Conservation (phyloP, 2,888 invertebrate species). For the Chymomyza caudatula region DNA sequence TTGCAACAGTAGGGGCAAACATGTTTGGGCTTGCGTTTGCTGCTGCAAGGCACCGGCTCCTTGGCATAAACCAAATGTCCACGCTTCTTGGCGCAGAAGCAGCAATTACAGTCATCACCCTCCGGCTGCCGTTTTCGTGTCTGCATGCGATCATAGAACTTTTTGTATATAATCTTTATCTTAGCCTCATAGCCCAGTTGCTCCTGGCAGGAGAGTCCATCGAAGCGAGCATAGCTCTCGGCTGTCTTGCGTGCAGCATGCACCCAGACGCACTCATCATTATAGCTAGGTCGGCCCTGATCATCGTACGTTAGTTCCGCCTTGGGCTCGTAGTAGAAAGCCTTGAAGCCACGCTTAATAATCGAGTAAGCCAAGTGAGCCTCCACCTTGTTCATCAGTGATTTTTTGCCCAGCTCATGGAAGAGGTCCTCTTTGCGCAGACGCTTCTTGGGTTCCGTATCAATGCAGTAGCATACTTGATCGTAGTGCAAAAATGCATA, state of each 20-base stretch:
- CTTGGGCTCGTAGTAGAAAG: constrained; percentile 71
- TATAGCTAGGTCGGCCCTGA: constrained; percentile 51
- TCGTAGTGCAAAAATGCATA: constrained; percentile 75
- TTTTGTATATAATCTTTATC: constrained; percentile 71
- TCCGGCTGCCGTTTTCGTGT: constrained; percentile 63
- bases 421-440: constrained; percentile 72
- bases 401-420: constrained; percentile 74
- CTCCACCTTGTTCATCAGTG: constrained; percentile 76
- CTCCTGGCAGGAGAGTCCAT: constrained; percentile 70
- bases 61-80: constrained; percentile 67
- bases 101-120: constrained; percentile 72
- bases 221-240: constrained; percentile 68
- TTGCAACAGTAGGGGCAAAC: constrained; percentile 66
- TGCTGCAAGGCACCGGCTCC: constrained; percentile 53
- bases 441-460: constrained; percentile 69
- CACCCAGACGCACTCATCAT: constrained; percentile 74
- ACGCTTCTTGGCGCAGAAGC: constrained; percentile 73
- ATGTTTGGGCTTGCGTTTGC: constrained; percentile 59
- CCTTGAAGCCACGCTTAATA: constrained; percentile 75
- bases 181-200: constrained; percentile 69
- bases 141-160: constrained; percentile 73
- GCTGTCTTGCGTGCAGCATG: constrained; percentile 74
- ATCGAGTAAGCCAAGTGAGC: constrained; percentile 75
- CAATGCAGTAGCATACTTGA: constrained; percentile 73
- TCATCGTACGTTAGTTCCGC: constrained; percentile 54